Base-by-base conservation (phyloP, 2,888 invertebrate genomes). In the Mystacides longicornis region DNA sequence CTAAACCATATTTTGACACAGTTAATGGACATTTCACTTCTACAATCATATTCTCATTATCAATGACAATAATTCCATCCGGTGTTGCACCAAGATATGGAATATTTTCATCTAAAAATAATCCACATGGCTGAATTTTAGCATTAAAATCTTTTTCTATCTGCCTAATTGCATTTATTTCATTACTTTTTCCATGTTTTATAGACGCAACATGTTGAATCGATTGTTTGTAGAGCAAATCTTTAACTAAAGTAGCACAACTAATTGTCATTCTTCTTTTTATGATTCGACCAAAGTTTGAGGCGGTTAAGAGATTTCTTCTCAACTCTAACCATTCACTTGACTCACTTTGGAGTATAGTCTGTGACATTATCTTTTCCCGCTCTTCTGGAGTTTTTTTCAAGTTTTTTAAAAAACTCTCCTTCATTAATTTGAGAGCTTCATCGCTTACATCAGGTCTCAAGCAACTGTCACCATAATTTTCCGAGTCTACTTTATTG, bases 81-180 rank as follows among this genome's bases (percentile, higher is more conserved):
- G 59, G 61, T 19, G 58, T 49, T 14, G 59, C 58, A 4, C 58
- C 59, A 11, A 59, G 22, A 53, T 50, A 61, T n/a, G 49, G 21
- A 21, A 56, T 18, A 22, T 56, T 47, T 20, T 21, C 18, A 55
- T 59, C 61, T 43, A 61, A 52, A 43, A 48, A 59, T 23, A 61
- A 23, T 16, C 59, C 61, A 46, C 59, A 61, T 9, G 47, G 52
- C 23, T 23, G 20, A 16, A 58, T 59, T 23, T 22, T 43, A 11
- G 56, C 27, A 19, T 45, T 23, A 45, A 48, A 51, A 48, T 57
- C 52, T 33, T 47, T 27, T 14, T 54, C 37, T 11, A 61, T 23
- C 22, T 61, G 55, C 2, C 49, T 23, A 2, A 59, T 43, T 9
- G 59, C 61, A n/a, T 22, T 18, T 22, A 45, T 50, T 49, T 59